These are phyloP conservation scores for Neoascia interrupta DNA, from an alignment of 2,888 invertebrate genomes.

Conservation along the genomic window DNA sequence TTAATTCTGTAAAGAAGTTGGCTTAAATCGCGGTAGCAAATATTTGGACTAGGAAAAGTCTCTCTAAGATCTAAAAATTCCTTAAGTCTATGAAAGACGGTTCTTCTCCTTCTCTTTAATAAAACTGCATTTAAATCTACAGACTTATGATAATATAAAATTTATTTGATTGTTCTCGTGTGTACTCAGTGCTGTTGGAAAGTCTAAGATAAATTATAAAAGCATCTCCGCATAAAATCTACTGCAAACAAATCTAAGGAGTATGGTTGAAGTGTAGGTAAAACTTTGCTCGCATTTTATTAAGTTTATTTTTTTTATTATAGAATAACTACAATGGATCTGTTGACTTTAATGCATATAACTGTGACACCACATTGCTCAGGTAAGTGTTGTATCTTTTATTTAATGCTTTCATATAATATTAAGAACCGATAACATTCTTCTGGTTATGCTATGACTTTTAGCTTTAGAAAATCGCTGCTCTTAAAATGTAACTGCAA, in stretches of 20 bases:
- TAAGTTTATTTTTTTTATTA: background rate
- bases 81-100: too few relatives aligned
- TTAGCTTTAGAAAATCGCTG: conserved; percentile 31
- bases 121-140: too few relatives aligned
- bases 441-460: conserved; percentile 69
- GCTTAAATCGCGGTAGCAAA: too few relatives aligned
- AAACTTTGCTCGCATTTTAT: conserved; percentile 35
- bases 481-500: conserved; percentile 39
- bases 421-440: conserved; percentile 43
- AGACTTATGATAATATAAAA: too few relatives aligned
- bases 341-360: conserved; percentile 30
- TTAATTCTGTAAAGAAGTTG: too few relatives aligned
- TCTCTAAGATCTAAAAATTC: too few relatives aligned
- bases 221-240: conserved; percentile 54
- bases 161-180: too few relatives aligned
- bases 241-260: conserved; percentile 64
- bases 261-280: conserved; percentile 31
- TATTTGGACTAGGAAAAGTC: too few relatives aligned
- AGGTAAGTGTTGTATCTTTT: conserved; percentile 24
- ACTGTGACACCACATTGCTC: conserved; percentile 57
- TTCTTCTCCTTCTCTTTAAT: too few relatives aligned
- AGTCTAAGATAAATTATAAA: conserved; percentile 56
- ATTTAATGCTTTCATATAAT: background rate
- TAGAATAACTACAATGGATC: conserved; percentile 30
- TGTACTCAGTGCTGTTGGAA: background rate